phyloP scores from a whole-genome alignment of 2,888 invertebrate species.

The Tineola bisselliella region DNA sequence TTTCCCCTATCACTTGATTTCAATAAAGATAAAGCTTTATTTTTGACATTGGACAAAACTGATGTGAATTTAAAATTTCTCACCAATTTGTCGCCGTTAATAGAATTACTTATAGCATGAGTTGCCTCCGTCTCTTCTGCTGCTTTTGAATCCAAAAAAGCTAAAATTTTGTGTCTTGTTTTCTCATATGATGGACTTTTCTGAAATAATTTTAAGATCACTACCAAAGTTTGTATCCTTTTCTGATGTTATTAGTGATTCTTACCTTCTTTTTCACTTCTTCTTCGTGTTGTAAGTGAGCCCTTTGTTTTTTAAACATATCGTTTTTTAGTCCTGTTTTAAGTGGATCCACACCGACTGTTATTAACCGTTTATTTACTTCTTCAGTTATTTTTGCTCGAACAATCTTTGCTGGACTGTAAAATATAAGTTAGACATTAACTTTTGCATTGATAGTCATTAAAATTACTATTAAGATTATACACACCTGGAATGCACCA shows the following conservation, averaged over 20 bases:
- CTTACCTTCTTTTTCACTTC: slow-evolving; percentile 67
- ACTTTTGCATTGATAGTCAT: no score
- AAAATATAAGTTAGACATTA: not conserved
- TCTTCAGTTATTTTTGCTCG: slow-evolving; percentile 57
- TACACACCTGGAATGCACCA: not conserved
- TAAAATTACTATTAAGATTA: not conserved
- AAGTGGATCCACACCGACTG: slow-evolving; percentile 71
- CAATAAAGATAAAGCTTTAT: slow-evolving; percentile 59
- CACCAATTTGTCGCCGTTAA: not conserved
- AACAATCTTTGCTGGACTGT: slow-evolving; percentile 46
- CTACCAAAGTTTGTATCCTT: not conserved
- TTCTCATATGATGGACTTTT: slow-evolving; percentile 58
- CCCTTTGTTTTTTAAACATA: slow-evolving; percentile 66
- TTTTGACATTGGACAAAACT: slow-evolving; percentile 62
- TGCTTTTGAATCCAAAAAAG: slow-evolving; percentile 49
- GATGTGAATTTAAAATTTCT: slow-evolving; percentile 47
- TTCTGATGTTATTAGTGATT: not conserved
- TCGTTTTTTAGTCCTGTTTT: slow-evolving; percentile 67
- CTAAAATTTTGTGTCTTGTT: slow-evolving; percentile 49
- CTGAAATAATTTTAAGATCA: slow-evolving; percentile 29
- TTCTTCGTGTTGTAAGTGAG: slow-evolving; percentile 66
- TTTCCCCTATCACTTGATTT: slow-evolving; percentile 39
- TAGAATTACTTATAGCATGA: slow-evolving; percentile 15
- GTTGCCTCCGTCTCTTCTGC: slow-evolving; percentile 25
- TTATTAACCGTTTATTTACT: slow-evolving; percentile 63